Conservation (phyloP, 2,888 invertebrate genomes). For the Eristalis arbustorum region DNA sequence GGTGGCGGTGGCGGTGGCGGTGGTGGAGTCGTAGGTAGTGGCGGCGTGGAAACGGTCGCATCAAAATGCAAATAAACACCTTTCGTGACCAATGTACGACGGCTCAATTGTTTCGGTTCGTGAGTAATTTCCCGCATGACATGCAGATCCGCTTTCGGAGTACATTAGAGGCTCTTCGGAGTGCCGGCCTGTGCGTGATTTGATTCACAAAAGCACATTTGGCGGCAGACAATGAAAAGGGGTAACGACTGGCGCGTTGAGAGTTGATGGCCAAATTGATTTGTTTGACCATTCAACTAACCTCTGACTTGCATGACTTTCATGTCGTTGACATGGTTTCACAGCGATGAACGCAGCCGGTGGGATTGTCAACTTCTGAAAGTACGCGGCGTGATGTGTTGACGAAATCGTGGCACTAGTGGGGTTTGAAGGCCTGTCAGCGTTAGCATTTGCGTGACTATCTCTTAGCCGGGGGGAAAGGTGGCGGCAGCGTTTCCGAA, state of each 20-base stretch:
- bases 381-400: too few species aligned
- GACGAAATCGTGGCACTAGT: too few species aligned
- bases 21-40: not conserved
- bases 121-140: constrained; percentile 65
- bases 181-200: constrained; percentile 52
- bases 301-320: constrained; percentile 40
- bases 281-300: constrained; percentile 41
- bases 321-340: constrained; percentile 2
- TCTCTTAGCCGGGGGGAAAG: too few species aligned
- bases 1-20: not conserved
- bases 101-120: constrained; percentile 39
- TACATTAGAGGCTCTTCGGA: constrained; percentile 10
- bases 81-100: constrained; percentile 44
- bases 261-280: constrained; percentile 42
- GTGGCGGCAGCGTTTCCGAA: too few species aligned
- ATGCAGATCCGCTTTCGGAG: constrained; percentile 60
- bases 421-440: too few species aligned
- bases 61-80: constrained; percentile 56
- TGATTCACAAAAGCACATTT: constrained; percentile 39
- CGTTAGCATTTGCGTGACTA: too few species aligned
- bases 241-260: not conserved
- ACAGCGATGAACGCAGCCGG: too few species aligned
- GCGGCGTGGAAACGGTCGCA: not conserved
- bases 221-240: not conserved
- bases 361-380: too few species aligned